Evolutionary conservation across 2,113 vertebrate genomes (phyloP).

Genomic region (Coptodon rendalli): DNA sequence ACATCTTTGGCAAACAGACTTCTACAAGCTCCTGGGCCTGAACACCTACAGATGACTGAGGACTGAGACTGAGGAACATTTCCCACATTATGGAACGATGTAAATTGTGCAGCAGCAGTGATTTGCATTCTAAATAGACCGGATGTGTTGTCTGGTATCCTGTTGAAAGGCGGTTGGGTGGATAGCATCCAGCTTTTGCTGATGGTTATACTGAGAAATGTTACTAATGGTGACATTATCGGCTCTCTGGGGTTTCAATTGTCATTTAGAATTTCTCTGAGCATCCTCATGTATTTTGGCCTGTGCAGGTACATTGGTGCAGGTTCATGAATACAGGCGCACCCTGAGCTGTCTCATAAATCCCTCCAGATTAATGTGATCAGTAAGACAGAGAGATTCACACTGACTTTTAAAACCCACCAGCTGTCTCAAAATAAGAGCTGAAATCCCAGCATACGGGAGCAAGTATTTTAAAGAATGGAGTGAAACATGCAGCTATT

Average conservation of each 20-base stretch:
- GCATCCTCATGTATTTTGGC: not conserved
- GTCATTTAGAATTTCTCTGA: not conserved
- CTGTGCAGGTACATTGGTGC: not conserved
- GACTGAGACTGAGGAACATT: not conserved
- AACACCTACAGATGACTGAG: not conserved
- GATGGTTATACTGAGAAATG: not conserved
- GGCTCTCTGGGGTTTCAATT: constrained; percentile 3
- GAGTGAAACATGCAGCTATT: not conserved
- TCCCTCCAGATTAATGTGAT: constrained; percentile 11
- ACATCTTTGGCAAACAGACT: not conserved
- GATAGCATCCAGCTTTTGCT: not conserved
- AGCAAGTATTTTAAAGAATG: not conserved
- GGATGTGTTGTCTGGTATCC: not conserved
- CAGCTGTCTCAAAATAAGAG: not conserved
- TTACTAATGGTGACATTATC: not conserved
- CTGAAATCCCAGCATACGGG: not conserved
- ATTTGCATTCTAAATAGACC: not conserved
- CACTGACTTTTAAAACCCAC: not conserved
- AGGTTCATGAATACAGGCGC: not conserved
- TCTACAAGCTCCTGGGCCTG: not conserved
- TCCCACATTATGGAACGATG: not conserved
- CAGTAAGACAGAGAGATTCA: not conserved
- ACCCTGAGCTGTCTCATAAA: not conserved
- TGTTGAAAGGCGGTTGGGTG: not conserved
- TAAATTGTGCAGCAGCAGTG: not conserved